These are phyloP conservation scores for Rhinoraja longicauda DNA, from an alignment of 2,797 vertebrate genomes.

Conservation along the genomic window DNA sequence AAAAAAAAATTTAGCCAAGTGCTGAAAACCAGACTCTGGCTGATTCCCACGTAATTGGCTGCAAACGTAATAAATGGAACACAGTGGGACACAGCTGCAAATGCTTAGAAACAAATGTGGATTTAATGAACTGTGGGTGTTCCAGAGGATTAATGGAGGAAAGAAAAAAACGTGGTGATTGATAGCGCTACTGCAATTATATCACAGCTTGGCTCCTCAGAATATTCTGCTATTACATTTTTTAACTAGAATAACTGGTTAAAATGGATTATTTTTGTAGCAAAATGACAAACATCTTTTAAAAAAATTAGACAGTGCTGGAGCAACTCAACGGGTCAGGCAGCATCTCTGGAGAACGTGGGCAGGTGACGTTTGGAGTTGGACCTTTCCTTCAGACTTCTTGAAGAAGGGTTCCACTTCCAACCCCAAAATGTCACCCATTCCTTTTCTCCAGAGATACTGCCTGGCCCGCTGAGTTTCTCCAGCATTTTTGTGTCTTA, in stretches of 20 bases:
- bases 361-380: too few relatives aligned
- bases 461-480: too few relatives aligned
- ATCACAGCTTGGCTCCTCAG: neutral
- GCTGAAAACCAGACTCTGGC: slow-evolving; percentile 41
- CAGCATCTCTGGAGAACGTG: too few relatives aligned
- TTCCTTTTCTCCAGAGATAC: too few relatives aligned
- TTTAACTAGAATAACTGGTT: neutral
- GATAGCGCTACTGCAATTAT: slow-evolving; percentile 40
- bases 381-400: too few relatives aligned
- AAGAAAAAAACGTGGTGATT: slow-evolving; percentile 44
- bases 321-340: too few relatives aligned
- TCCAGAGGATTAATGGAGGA: slow-evolving; percentile 41
- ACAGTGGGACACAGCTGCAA: slow-evolving; percentile 43
- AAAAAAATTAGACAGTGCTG: too few relatives aligned
- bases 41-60: slow-evolving; percentile 45
- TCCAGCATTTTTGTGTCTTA: too few relatives aligned
- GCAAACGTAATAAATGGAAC: slow-evolving; percentile 45
- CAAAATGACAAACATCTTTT: neutral
- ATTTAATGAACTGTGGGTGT: slow-evolving; percentile 40
- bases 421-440: too few relatives aligned
- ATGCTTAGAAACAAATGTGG: slow-evolving; percentile 43
- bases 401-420: too few relatives aligned
- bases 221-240: neutral
- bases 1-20: slow-evolving; percentile 42
- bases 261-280: neutral